Percentiles rank a stretch among this genome's conserved stretches.
phyloP scores from a whole-genome alignment of 2,888 invertebrate genomes.

The Stenichneumon culpator region DNA sequence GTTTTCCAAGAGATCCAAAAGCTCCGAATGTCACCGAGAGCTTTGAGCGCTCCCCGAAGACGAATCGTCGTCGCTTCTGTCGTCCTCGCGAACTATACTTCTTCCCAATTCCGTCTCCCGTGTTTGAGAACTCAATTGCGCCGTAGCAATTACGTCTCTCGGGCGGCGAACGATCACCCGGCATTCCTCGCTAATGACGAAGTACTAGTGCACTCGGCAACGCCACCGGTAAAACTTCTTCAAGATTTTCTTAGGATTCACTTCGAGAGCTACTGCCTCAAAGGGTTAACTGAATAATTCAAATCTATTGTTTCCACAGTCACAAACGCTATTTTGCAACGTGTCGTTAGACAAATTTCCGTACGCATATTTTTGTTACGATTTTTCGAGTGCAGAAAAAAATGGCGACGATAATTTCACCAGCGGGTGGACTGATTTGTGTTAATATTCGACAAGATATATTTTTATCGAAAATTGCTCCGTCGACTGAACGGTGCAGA shows the following conservation, averaged over 20 bases:
- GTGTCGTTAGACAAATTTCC: neutral
- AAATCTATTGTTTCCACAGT: constrained; percentile 43
- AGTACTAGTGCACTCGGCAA: constrained; percentile 61
- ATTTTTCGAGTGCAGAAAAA: constrained; percentile 6
- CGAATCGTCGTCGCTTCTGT: constrained; percentile 17
- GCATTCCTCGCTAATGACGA: constrained; percentile 74
- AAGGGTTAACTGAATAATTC: constrained; percentile 56
- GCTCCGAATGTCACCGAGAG: neutral
- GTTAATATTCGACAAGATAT: neutral
- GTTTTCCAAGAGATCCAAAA: constrained; percentile 5
- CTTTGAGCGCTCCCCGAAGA: constrained; percentile 32
- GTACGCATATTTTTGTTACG: neutral
- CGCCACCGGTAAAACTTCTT: constrained; percentile 41
- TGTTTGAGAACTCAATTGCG: constrained; percentile 71
- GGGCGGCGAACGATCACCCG: constrained; percentile 70
- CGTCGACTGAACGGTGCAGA: neutral
- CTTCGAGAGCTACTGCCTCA: constrained; percentile 14
- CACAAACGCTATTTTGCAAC: neutral
- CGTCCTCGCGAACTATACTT: constrained; percentile 20
- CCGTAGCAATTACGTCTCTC: constrained; percentile 68
- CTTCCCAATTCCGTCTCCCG: constrained; percentile 58
- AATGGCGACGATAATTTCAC: neutral
- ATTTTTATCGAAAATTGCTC: too few relatives aligned
- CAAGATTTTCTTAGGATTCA: constrained; percentile 58
- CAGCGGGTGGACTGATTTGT: neutral